Evolutionary conservation across 2,797 vertebrate species (phyloP).

Genomic region (Delichon dasypus): DNA sequence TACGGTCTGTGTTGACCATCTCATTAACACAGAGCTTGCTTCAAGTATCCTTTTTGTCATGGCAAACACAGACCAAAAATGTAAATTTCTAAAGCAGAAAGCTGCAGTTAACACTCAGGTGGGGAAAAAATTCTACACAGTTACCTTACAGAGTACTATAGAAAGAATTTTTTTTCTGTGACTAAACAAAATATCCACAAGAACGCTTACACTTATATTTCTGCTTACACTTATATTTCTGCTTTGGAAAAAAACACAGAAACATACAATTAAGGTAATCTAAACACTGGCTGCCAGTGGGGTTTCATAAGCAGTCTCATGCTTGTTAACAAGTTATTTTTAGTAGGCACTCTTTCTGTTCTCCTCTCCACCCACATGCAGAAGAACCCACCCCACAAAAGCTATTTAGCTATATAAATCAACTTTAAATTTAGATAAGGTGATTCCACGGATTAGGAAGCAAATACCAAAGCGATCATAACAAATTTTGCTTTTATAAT

Average conservation of each 20-base stretch:
- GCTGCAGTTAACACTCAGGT: neutral
- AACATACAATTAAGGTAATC: conserved; percentile 38
- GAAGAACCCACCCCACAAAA: neutral
- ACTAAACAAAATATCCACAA: neutral
- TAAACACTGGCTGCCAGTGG: conserved; percentile 15
- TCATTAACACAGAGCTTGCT: neutral
- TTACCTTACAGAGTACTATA: neutral
- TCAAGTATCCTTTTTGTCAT: neutral
- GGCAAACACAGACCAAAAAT: neutral
- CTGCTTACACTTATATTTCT: neutral
- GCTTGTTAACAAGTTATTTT: conserved; percentile 46
- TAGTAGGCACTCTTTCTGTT: conserved; percentile 23
- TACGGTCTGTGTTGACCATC: neutral
- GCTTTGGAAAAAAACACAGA: neutral
- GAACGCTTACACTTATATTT: neutral
- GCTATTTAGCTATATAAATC: neutral
- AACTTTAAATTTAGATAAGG: conserved; percentile 23
- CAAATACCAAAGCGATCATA: neutral
- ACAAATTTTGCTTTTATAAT: neutral
- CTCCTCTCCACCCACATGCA: neutral
- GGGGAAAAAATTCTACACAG: neutral
- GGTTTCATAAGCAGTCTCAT: conserved; percentile 46
- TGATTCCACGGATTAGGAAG: neutral
- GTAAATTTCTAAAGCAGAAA: neutral
- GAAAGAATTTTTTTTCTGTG: neutral